Percentiles rank a stretch among this genome's conserved stretches.
Evolutionary conservation across 2,888 invertebrate species (phyloP).

Genomic region (Punctoribates punctum): DNA sequence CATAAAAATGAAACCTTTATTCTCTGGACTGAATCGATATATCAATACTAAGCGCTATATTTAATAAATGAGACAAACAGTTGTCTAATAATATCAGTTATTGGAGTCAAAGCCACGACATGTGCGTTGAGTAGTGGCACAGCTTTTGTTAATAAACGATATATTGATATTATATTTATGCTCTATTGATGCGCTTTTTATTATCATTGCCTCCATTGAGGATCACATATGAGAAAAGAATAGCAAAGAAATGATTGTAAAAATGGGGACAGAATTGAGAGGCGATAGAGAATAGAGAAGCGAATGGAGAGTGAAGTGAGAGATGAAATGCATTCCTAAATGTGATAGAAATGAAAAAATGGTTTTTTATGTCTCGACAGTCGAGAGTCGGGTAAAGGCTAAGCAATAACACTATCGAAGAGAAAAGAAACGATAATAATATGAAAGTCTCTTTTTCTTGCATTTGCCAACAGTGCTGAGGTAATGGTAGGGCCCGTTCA

Average conservation of each 20-base stretch:
- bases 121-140: background rate
- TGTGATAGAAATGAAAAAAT: background rate
- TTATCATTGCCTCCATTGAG: conserved; percentile 2
- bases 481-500: conserved; percentile 13
- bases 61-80: background rate
- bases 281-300: background rate
- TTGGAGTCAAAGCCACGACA: conserved; percentile 16
- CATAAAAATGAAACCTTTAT: too few relatives aligned
- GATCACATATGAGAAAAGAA: background rate
- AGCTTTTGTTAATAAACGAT: background rate
- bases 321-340: background rate
- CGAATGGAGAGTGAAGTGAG: background rate
- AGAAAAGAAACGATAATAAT: conserved; percentile 19
- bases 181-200: conserved; percentile 12
- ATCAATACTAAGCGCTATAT: background rate
- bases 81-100: background rate
- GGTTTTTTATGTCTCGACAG: conserved; percentile 20
- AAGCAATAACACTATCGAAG: conserved; percentile 5
- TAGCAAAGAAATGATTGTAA: conserved; percentile 18
- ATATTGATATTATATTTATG: conserved; percentile 21
- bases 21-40: too few relatives aligned
- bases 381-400: background rate
- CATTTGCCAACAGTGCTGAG: background rate
- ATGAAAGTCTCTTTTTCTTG: conserved; percentile 7
- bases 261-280: background rate